Percentiles rank a stretch among this genome's conserved stretches.
Conservation (phyloP, 2,113 vertebrate species). For the Miniopterus natalensis region DNA sequence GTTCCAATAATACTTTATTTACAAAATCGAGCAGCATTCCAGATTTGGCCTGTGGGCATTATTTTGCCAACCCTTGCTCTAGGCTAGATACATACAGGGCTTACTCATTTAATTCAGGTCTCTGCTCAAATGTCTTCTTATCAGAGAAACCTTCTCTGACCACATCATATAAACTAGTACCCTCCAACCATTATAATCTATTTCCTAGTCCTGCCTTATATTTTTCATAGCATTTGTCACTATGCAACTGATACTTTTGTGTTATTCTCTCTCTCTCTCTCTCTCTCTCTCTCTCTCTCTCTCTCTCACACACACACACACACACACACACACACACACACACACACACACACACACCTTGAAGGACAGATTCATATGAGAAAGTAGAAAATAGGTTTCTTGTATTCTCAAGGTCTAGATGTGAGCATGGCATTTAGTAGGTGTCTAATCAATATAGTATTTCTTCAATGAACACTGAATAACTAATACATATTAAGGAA, state of each 20-base stretch:
- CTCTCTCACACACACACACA: neutral
- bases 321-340: neutral
- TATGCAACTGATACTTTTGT: slow-evolving; percentile 4
- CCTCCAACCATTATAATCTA: neutral
- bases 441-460: neutral
- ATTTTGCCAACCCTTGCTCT: neutral
- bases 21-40: neutral
- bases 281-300: no score
- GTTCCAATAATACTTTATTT: neutral
- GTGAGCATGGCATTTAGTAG: neutral
- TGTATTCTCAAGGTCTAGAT: neutral
- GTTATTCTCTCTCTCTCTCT: neutral
- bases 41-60: neutral
- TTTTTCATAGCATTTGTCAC: neutral
- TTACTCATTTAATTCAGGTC: neutral
- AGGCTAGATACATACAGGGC: neutral
- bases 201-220: neutral
- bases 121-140: neutral
- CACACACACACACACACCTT: neutral
- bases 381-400: slow-evolving; percentile 25
- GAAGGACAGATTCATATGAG: neutral
- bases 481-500: slow-evolving; percentile 29
- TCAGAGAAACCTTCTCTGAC: neutral
- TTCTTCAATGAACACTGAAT: slow-evolving; percentile 15
- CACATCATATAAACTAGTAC: neutral